phyloP scores from a whole-genome alignment of 2,888 invertebrate genomes.

The Sturmia bella region DNA sequence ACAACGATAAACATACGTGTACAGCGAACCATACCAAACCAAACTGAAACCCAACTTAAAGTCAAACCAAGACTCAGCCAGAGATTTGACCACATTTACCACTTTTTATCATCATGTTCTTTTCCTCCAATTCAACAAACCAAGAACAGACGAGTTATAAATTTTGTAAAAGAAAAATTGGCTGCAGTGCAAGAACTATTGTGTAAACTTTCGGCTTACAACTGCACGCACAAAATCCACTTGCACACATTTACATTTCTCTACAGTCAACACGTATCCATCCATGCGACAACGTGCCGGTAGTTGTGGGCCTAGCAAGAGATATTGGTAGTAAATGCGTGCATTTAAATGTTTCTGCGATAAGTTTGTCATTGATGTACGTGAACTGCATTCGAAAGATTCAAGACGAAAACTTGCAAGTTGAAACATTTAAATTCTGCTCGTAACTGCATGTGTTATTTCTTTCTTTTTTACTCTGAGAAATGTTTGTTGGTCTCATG shows the following conservation, averaged over 20 bases:
- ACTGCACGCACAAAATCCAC: slow-evolving; percentile 49
- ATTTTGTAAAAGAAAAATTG: slow-evolving; percentile 26
- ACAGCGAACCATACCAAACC: slow-evolving; percentile 10
- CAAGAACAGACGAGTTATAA: slow-evolving; percentile 18
- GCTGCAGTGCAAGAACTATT: slow-evolving; percentile 27
- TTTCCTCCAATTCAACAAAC: slow-evolving; percentile 10
- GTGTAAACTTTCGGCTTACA: slow-evolving; percentile 45
- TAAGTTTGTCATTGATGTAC: slow-evolving; percentile 58
- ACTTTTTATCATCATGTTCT: slow-evolving; percentile 21
- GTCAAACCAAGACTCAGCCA: slow-evolving; percentile 25
- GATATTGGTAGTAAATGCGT: background rate
- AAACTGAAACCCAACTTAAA: slow-evolving; percentile 26
- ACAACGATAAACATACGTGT: slow-evolving; percentile 42
- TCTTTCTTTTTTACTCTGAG: background rate
- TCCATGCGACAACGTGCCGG: slow-evolving; percentile 10
- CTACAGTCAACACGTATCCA: slow-evolving; percentile 5
- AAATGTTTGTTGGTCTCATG: background rate
- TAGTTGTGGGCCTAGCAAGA: slow-evolving; percentile 15
- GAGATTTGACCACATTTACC: slow-evolving; percentile 45
- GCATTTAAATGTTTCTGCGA: slow-evolving; percentile 33
- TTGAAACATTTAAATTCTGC: slow-evolving; percentile 30
- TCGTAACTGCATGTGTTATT: background rate
- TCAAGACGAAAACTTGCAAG: background rate
- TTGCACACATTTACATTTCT: background rate
- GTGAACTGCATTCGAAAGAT: slow-evolving; percentile 51